phyloP scores from a whole-genome alignment of 2,888 invertebrate genomes.

The Drosophila mulleri region DNA sequence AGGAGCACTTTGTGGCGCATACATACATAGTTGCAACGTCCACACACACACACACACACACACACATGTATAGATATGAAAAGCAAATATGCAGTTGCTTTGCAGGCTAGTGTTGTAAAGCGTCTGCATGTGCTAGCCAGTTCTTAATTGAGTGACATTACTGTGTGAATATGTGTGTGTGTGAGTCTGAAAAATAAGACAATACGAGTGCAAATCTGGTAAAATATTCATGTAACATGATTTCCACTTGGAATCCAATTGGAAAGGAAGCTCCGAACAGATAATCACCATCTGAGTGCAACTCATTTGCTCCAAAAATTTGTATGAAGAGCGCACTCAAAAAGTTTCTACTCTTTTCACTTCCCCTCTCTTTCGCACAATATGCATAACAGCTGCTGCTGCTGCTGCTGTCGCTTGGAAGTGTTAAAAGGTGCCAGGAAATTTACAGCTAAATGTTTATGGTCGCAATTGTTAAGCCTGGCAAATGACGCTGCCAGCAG shows the following conservation, averaged over 20 bases:
- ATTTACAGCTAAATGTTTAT: slow-evolving; percentile 53
- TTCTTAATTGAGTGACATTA: slow-evolving; percentile 46
- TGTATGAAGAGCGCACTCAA: background rate
- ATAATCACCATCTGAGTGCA: background rate
- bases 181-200: background rate
- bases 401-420: slow-evolving; percentile 5
- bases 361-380: background rate
- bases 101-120: slow-evolving; percentile 3
- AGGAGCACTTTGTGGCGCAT: slow-evolving; percentile 7
- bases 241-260: background rate
- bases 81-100: background rate
- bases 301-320: slow-evolving; percentile 1
- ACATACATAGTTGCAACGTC: slow-evolving; percentile 1
- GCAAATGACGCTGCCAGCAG: slow-evolving; percentile 41
- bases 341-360: background rate
- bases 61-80: background rate
- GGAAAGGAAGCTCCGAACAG: background rate
- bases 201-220: background rate
- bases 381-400: background rate
- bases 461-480: slow-evolving; percentile 47
- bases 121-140: slow-evolving; percentile 31
- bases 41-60: background rate
- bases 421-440: slow-evolving; percentile 14
- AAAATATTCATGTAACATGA: background rate
- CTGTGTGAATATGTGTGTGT: slow-evolving; percentile 2